These are phyloP conservation scores for Epinephelus cyanopodus DNA, from an alignment of 2,113 vertebrate species.

Conservation along the genomic window DNA sequence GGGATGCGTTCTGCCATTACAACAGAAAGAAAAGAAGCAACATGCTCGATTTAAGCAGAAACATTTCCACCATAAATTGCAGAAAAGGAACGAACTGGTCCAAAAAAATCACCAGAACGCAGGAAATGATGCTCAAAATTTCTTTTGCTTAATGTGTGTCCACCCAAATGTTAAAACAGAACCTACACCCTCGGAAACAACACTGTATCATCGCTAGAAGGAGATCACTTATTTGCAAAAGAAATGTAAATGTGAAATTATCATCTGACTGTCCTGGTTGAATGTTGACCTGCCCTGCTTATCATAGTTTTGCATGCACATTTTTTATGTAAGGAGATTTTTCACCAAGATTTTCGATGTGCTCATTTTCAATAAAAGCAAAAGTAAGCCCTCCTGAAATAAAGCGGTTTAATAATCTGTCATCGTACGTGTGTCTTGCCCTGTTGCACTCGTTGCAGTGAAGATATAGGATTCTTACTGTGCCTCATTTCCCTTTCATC, in stretches of 20 bases:
- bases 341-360: background rate
- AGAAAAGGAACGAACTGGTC: no score
- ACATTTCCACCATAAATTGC: no score
- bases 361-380: background rate
- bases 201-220: no score
- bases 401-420: background rate
- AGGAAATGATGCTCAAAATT: no score
- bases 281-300: background rate
- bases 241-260: background rate
- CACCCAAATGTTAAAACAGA: no score
- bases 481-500: slow-evolving; percentile 1
- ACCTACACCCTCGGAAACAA: no score
- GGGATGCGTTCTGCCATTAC: no score
- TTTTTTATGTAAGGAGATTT: background rate
- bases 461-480: background rate
- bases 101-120: no score
- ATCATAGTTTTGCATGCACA: background rate
- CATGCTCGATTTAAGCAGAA: no score
- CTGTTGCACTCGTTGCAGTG: background rate
- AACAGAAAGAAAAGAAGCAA: no score
- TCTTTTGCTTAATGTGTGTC: no score
- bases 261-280: background rate
- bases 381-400: background rate
- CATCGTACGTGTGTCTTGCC: background rate
- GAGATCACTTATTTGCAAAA: background rate